These are phyloP conservation scores for Hirtodrosophila cameraria DNA, from an alignment of 2,888 invertebrate genomes.

Conservation along the genomic window DNA sequence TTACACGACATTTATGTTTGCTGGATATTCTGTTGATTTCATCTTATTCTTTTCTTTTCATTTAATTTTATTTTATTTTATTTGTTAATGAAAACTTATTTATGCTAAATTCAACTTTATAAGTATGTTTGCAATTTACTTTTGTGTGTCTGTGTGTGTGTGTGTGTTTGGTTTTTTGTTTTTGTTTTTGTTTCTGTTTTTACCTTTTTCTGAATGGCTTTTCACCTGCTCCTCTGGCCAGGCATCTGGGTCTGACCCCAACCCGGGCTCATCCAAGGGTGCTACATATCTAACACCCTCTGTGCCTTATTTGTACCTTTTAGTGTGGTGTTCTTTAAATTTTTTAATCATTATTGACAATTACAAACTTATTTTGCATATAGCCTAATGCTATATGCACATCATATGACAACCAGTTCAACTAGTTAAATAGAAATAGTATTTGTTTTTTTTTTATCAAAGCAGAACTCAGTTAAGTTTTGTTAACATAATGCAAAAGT, in stretches of 20 bases:
- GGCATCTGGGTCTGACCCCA: slow-evolving; percentile 34
- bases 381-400: slow-evolving; percentile 20
- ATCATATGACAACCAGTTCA: slow-evolving; percentile 65
- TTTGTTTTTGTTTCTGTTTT: slow-evolving; percentile 21
- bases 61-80: slow-evolving; percentile 8
- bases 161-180: slow-evolving; percentile 33
- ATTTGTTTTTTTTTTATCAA: too few relatives aligned
- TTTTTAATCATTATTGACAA: slow-evolving; percentile 7
- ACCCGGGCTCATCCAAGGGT: slow-evolving; percentile 22
- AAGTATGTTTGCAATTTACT: slow-evolving; percentile 46
- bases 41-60: slow-evolving; percentile 13
- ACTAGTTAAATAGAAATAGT: slow-evolving; percentile 62
- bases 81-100: slow-evolving; percentile 50
- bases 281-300: slow-evolving; percentile 34
- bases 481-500: slow-evolving; percentile 50
- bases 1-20: slow-evolving; percentile 75
- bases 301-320: slow-evolving; percentile 65
- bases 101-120: slow-evolving; percentile 71
- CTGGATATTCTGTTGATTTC: slow-evolving; percentile 59
- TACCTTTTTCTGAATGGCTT: too few relatives aligned
- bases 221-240: slow-evolving; percentile 67
- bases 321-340: slow-evolving; percentile 61
- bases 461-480: slow-evolving; percentile 32
- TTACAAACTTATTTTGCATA: slow-evolving; percentile 39
- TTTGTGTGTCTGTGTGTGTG: slow-evolving; percentile 26